These are phyloP conservation scores for Panzeria rudis DNA, from an alignment of 2,888 invertebrate genomes.

Conservation along the genomic window DNA sequence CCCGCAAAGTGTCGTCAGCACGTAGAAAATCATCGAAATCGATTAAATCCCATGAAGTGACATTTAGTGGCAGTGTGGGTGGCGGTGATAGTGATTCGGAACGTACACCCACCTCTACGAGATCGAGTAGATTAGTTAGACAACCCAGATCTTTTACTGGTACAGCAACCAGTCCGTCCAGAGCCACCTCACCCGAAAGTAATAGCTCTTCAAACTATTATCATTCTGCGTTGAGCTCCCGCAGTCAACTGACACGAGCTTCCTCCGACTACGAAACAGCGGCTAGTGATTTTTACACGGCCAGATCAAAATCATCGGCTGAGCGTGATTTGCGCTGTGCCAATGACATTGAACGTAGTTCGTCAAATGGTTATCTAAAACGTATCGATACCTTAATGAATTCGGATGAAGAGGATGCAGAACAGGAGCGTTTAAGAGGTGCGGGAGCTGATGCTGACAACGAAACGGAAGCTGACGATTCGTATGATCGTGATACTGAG, in stretches of 20 bases:
- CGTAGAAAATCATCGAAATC: conserved; percentile 78
- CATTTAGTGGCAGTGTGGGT: conserved; percentile 80
- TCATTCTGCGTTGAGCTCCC: conserved; percentile 73
- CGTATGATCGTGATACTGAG: conserved; percentile 81
- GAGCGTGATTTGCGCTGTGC: conserved; percentile 25
- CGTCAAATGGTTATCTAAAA: conserved; percentile 63
- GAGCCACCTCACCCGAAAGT: conserved; percentile 75
- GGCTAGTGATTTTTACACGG: conserved; percentile 67
- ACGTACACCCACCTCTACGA: conserved; percentile 55
- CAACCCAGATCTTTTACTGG: conserved; percentile 64
- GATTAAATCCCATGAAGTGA: conserved; percentile 78
- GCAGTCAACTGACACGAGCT: conserved; percentile 71
- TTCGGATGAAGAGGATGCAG: conserved; percentile 60
- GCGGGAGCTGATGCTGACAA: conserved; percentile 71
- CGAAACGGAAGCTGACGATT: conserved; percentile 74
- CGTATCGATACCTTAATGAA: conserved; percentile 33
- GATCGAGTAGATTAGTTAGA: conserved; percentile 56
- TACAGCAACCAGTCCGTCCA: conserved; percentile 71
- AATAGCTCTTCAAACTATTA: conserved; percentile 74
- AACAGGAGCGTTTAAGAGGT: conserved; percentile 34
- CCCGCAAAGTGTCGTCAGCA: conserved; percentile 69
- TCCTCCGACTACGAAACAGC: conserved; percentile 74
- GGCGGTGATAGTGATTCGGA: conserved; percentile 76
- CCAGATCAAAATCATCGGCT: conserved; percentile 47
- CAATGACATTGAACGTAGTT: conserved; percentile 35